Conservation (phyloP, 92 coral and sea anemone genomes). For the Palythoa heliodiscus region DNA sequence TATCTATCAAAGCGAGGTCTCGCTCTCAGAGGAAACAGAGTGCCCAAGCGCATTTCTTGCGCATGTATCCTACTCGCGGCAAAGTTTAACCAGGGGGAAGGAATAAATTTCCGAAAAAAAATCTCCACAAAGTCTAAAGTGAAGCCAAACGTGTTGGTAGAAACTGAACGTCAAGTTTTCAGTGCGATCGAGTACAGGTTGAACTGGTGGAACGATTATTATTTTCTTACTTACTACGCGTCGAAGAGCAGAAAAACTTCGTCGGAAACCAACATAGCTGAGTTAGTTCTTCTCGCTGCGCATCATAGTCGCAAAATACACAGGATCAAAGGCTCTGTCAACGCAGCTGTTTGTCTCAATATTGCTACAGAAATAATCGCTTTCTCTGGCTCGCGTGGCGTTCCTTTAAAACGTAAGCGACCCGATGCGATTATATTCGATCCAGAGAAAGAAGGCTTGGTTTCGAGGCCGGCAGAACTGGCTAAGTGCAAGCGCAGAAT, state of each 20-base stretch:
- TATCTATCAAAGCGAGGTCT: background rate
- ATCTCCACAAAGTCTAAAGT: conserved; percentile 27
- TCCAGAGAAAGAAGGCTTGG: conserved; percentile 6
- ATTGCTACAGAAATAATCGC: conserved; percentile 25
- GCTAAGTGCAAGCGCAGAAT: conserved; percentile 11
- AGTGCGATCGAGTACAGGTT: conserved; percentile 17
- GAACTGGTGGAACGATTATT: conserved; percentile 27
- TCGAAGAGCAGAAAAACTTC: background rate
- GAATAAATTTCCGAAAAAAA: conserved; percentile 6
- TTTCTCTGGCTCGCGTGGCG: conserved; percentile 20
- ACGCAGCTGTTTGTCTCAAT: conserved; percentile 31
- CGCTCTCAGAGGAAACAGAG: conserved; percentile 28
- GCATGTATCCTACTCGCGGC: conserved; percentile 36
- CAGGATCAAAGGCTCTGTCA: background rate
- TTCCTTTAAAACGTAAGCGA: conserved; percentile 24
- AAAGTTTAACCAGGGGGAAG: conserved; percentile 21
- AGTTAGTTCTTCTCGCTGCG: conserved; percentile 27
- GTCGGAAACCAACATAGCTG: conserved; percentile 7
- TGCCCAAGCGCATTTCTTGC: conserved; percentile 36
- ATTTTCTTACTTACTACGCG: conserved; percentile 22
- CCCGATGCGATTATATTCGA: conserved; percentile 1
- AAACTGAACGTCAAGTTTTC: conserved; percentile 33
- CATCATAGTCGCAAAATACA: conserved; percentile 20
- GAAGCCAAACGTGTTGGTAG: conserved; percentile 19
- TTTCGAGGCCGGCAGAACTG: conserved; percentile 4